phyloP scores from a whole-genome alignment of 2,888 invertebrate genomes.

The Tetropium fuscum region DNA sequence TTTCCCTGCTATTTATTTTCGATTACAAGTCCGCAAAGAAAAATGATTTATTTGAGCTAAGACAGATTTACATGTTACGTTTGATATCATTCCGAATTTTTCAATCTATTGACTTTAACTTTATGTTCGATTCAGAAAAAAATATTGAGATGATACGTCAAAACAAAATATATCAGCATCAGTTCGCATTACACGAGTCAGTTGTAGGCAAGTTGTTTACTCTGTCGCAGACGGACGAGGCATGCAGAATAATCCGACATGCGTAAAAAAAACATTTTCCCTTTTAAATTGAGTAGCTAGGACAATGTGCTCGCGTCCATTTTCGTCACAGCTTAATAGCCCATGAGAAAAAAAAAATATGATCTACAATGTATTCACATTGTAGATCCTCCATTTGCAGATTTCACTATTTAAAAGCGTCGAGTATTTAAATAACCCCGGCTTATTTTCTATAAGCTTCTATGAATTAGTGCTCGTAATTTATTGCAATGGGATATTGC shows the following conservation, averaged over 20 bases:
- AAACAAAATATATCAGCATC: constrained; percentile 55
- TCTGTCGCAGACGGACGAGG: constrained; percentile 50
- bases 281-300: constrained; percentile 31
- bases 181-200: constrained; percentile 49
- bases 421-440: too few species aligned
- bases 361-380: too few species aligned
- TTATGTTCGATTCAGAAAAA: constrained; percentile 46
- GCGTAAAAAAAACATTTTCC: constrained; percentile 38
- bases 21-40: constrained; percentile 2
- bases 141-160: constrained; percentile 50
- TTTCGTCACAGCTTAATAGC: too few species aligned
- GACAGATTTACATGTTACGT: constrained; percentile 41
- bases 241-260: constrained; percentile 44
- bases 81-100: constrained; percentile 47
- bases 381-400: too few species aligned
- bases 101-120: constrained; percentile 49
- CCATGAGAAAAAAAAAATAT: too few species aligned
- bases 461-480: too few species aligned
- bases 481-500: too few species aligned
- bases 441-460: too few species aligned
- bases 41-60: constrained; percentile 19
- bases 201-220: constrained; percentile 54
- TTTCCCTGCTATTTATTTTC: constrained; percentile 10
- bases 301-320: too few species aligned
- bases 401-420: too few species aligned